phyloP scores from a whole-genome alignment of 1,140 invertebrate genomes.

The Heliconius eleuchia region DNA sequence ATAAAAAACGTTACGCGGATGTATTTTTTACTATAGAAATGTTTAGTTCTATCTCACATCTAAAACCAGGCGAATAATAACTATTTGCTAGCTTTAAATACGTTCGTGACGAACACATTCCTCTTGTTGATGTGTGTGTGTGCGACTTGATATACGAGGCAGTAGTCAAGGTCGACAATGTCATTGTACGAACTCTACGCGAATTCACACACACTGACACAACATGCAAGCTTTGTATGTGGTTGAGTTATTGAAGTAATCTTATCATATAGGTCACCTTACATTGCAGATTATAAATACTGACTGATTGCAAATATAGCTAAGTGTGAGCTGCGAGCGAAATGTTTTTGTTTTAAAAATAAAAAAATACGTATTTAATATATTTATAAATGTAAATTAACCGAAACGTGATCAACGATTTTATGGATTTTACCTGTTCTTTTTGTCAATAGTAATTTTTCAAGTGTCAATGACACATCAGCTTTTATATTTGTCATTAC shows the following conservation, averaged over 20 bases:
- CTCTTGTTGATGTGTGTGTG: slow-evolving; percentile 52
- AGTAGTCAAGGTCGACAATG: slow-evolving; percentile 79
- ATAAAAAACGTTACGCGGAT: slow-evolving; percentile 40
- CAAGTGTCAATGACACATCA: slow-evolving; percentile 31
- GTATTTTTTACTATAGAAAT: slow-evolving; percentile 45
- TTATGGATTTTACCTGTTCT: slow-evolving; percentile 30
- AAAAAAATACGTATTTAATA: slow-evolving; percentile 6
- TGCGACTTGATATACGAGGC: slow-evolving; percentile 69
- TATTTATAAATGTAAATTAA: slow-evolving; percentile 18
- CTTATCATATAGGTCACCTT: slow-evolving; percentile 81
- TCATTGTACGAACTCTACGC: slow-evolving; percentile 74
- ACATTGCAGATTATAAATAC: slow-evolving; percentile 72
- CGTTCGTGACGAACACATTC: slow-evolving; percentile 72
- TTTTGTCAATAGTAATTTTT: slow-evolving; percentile 19
- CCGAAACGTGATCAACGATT: not conserved
- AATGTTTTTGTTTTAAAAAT: not conserved
- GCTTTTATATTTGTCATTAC: slow-evolving; percentile 25
- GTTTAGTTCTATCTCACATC: slow-evolving; percentile 35
- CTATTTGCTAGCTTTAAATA: slow-evolving; percentile 63
- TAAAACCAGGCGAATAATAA: slow-evolving; percentile 55
- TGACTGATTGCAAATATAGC: slow-evolving; percentile 43
- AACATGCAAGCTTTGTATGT: slow-evolving; percentile 53
- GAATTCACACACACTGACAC: slow-evolving; percentile 65
- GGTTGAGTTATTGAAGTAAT: slow-evolving; percentile 71
- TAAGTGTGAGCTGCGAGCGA: slow-evolving; percentile 1